Percentiles rank a stretch among this genome's conserved stretches.
These are phyloP conservation scores for Eurypyga helias DNA, from an alignment of 2,113 vertebrate genomes.

Conservation along the genomic window DNA sequence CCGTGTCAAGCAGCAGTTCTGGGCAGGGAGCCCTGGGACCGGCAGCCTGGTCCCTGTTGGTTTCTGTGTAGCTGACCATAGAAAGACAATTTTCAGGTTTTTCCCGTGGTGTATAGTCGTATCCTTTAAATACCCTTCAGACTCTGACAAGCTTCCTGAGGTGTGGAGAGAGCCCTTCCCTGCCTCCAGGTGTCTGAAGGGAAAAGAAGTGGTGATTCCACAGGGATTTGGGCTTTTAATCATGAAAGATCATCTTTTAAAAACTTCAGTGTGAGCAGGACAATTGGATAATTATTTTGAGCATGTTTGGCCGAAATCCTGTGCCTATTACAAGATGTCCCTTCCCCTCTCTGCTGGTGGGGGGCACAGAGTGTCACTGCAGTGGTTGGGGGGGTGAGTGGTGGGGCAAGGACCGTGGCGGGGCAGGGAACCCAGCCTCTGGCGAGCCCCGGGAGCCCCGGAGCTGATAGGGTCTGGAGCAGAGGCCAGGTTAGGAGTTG, in stretches of 20 bases:
- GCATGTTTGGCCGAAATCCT: neutral
- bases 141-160: neutral
- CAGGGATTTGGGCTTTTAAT: neutral
- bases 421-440: fast-evolving
- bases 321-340: neutral
- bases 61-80: constrained; percentile 76
- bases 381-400: fast-evolving
- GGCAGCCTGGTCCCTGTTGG: constrained; percentile 68
- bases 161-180: neutral
- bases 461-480: neutral
- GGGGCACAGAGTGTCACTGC: fast-evolving
- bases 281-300: neutral
- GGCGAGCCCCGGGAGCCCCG: neutral
- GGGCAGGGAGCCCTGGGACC: constrained; percentile 69
- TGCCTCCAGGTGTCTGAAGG: neutral
- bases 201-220: neutral
- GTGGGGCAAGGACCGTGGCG: fast-evolving
- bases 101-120: neutral
- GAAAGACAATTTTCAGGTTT: constrained; percentile 76
- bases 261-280: neutral
- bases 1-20: neutral
- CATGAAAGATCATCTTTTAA: neutral
- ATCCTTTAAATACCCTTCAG: constrained; percentile 80
- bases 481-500: neutral
- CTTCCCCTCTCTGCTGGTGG: neutral